A percentile compares a stretch with the other conserved stretches of the same genome.
Evolutionary conservation across 2,797 vertebrate genomes (phyloP).

Genomic region (Orientallactaga sibirica): DNA sequence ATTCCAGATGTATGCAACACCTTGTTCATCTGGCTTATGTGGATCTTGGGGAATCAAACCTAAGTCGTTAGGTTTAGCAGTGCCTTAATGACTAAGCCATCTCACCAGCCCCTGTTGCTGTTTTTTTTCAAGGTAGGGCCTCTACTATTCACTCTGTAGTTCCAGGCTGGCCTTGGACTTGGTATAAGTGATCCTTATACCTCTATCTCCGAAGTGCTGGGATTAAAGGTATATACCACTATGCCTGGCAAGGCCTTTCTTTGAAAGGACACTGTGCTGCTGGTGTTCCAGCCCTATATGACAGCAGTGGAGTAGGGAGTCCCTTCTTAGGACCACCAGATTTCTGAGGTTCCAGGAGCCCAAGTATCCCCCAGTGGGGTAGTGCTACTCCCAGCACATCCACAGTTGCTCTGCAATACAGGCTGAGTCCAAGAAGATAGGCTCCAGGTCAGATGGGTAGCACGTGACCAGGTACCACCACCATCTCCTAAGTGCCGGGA

Average conservation of each 20-base stretch:
- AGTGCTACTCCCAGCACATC: not conserved
- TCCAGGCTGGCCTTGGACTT: no score
- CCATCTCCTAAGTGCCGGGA: not conserved
- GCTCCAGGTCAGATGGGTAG: not conserved
- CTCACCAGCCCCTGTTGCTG: no score
- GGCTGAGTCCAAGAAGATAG: not conserved
- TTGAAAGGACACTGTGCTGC: not conserved
- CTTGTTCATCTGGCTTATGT: no score
- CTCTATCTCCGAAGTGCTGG: no score
- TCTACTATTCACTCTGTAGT: no score
- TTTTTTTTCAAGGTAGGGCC: no score
- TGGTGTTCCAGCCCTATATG: not conserved
- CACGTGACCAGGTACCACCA: not conserved
- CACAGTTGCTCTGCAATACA: not conserved
- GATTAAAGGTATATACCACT: no score
- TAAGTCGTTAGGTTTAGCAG: no score
- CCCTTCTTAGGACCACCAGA: not conserved
- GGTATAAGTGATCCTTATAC: no score
- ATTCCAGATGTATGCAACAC: no score
- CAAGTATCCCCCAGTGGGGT: not conserved
- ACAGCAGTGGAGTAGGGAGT: not conserved
- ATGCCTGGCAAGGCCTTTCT: not conserved
- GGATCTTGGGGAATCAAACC: no score
- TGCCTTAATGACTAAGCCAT: no score
- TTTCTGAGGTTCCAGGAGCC: not conserved